These are phyloP conservation scores for Aleiodes sp. DNA, from an alignment of 1,140 invertebrate species.

Conservation along the genomic window DNA sequence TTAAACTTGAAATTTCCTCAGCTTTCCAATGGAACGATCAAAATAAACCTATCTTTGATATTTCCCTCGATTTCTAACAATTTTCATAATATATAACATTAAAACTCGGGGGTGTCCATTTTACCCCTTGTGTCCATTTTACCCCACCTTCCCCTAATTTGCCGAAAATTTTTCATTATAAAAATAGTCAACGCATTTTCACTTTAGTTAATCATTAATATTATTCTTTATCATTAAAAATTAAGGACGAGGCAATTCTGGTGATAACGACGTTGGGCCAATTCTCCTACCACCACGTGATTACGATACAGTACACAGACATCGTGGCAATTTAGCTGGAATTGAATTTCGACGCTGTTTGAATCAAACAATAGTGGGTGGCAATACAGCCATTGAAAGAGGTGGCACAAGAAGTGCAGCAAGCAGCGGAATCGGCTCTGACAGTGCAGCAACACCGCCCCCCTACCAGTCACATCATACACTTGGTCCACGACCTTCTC, in stretches of 20 bases:
- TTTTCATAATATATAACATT: too few species aligned
- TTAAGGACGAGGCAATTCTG: conserved; percentile 57
- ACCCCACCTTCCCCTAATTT: too few species aligned
- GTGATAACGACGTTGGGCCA: conserved; percentile 72
- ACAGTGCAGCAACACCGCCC: conserved; percentile 82
- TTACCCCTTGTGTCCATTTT: too few species aligned
- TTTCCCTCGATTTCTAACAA: too few species aligned
- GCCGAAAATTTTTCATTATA: background rate
- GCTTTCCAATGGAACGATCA: too few species aligned
- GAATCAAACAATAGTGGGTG: conserved; percentile 77
- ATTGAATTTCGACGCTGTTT: conserved; percentile 80
- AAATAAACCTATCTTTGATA: too few species aligned
- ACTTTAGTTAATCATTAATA: background rate
- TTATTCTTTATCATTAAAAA: background rate
- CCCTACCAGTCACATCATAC: conserved; percentile 61
- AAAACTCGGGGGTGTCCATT: too few species aligned
- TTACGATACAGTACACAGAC: conserved; percentile 89
- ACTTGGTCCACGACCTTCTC: conserved; percentile 55
- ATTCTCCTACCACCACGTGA: conserved; percentile 90
- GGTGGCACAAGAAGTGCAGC: conserved; percentile 63
- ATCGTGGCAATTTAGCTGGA: conserved; percentile 83
- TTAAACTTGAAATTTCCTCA: too few species aligned
- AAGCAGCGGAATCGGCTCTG: conserved; percentile 84
- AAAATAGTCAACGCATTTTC: background rate
- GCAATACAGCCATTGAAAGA: conserved; percentile 53